Base-by-base conservation (phyloP, 2,888 invertebrate genomes). In the Leptarthrus brevirostris region DNA sequence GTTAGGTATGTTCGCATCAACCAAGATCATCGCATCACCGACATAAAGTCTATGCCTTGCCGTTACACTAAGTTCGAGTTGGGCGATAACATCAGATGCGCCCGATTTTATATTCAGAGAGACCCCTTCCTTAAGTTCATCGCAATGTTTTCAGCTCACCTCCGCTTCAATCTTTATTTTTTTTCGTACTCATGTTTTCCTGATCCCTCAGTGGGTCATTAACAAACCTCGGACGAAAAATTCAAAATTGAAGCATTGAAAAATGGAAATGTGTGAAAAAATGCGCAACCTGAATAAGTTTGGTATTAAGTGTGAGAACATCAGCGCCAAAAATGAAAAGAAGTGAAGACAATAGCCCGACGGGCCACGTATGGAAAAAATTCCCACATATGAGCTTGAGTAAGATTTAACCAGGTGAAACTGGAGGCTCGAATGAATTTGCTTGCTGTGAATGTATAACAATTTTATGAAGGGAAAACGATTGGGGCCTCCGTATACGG, bases 381-480 rank as follows among this genome's bases (percentile, higher is more conserved):
- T 75, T 75, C 75, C 72, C 75, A 75, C 75, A 75, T 75, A 75
- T 75, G 75, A 75, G 75, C 64, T 44, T 72, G 74, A 69, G 54
- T n/a, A n/a, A n/a, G n/a, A n/a, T n/a, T n/a, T n/a, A n/a, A n/a
- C n/a, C n/a, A n/a, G n/a, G 54, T 54, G 52, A 5, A 34, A 34
- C 22, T 14, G 47, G 16, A 4, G 12, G 3, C 12, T 30, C 30
- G 8, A 30, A 8, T 30, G 30, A 30, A 30, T 8, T 30, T 3
- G 30, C 8, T 30, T 5, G 4, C 3, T 30, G 8, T 30, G 3
- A 30, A 30, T 30, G 30, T n/a, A n/a, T n/a, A n/a, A n/a, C n/a
- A n/a, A n/a, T n/a, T n/a, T n/a, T n/a, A n/a, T n/a, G n/a, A n/a
- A n/a, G n/a, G n/a, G n/a, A n/a, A n/a, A n/a, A n/a, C n/a, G n/a